Base-by-base conservation (phyloP, 2,797 vertebrate genomes). In the Aldrovandia affinis region DNA sequence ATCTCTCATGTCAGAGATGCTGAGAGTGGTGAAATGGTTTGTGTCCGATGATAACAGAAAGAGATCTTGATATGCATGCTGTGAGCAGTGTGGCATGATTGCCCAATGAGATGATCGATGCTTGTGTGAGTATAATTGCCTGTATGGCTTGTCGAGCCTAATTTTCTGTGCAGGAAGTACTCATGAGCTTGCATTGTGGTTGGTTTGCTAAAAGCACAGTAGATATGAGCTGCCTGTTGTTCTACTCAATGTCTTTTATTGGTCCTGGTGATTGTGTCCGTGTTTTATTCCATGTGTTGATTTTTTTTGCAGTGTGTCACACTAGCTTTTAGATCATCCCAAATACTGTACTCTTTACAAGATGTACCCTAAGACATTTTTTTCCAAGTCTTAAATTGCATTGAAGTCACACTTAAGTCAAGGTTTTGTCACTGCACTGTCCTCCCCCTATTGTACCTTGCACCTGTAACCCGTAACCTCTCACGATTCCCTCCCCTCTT, bases 401-500 rank as follows among this genome's bases (percentile, higher is more conserved):
- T 22, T 47, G 2, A n/a, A 28, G 4, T 47, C 47, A 28, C 12
- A 47, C 39, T 25, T 77, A 44, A 25, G 15, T 77, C 18, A 47
- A 75, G 9, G 42, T 39, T 47, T 77, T 9, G 22, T 25, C 22
- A 42, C 39, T 81, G 52, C 36, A 22, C 15, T 18, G 4, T 44
- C 54, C 36, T 22, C 7, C 20, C 33, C 57, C 14, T 18, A 10
- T 55, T 36, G 57, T 63, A 22, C 63, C 83, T 80, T 61, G 61
- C n/a, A 80, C 63, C 75, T 44, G 25, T 7, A 70, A 3, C 44
- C 47, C 28, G 3, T 65, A 52, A 44, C 52, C 78, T 54, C 44
- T 80, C 52, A 65, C 22, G 25, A 77, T 65, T 44, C 36, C 50
- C 25, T 65, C 44, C 80, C 82, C 82, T 82, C 88, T 87, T 42